Evolutionary conservation across 2,797 vertebrate species (phyloP), one percentile per base, ranked within the genome.

Genomic region (Tamandua tetradactyla): DNA sequence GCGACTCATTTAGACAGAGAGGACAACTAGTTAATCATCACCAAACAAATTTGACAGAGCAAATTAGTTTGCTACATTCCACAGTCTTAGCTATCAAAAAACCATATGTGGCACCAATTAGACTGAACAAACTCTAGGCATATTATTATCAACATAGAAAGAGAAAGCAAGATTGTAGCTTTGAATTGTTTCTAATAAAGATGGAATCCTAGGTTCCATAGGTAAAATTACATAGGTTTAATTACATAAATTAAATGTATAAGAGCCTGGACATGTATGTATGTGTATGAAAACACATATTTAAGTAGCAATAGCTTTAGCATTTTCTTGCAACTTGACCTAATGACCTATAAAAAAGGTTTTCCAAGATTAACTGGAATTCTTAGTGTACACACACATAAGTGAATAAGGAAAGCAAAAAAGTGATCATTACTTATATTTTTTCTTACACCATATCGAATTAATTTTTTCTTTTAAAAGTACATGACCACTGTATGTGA

Each of bases 41-140:
- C 93, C 64, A 79, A 96, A 87, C 96, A 98, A 98, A 96, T 97
- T 97, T 97, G 97, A 91, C 87, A 96, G 97, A 98, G 92, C 93
- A 96, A 97, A 98, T 98, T 97, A 96, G 91, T 97, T 97, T 97
- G 47, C 96, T 96, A 71, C 96, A 97, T 98, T 98, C 94, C 96
- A 92, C 95, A 94, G 92, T 94, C 96, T 93, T 93, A 96, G 97
- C 96, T 97, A 95, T 74, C 5, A 93, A 97, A 97, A 98, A 78
- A 71, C 95, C 52, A 20, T 96, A 61, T 96, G 93, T 96, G 96
- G 81, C 89, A 93, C 96, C 98, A 97, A 97, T 98, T 97, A 97
- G 95, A 92, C 84, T 92, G 91, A 97, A 98, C 97, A 96, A 96
- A 89, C 59, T 92, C 88, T 76, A 44, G 82, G 82, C 57, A 72